A percentile compares a stretch with the other conserved stretches of the same genome.
Conservation (phyloP, 2,113 vertebrate genomes). For the Cairina moschata region DNA sequence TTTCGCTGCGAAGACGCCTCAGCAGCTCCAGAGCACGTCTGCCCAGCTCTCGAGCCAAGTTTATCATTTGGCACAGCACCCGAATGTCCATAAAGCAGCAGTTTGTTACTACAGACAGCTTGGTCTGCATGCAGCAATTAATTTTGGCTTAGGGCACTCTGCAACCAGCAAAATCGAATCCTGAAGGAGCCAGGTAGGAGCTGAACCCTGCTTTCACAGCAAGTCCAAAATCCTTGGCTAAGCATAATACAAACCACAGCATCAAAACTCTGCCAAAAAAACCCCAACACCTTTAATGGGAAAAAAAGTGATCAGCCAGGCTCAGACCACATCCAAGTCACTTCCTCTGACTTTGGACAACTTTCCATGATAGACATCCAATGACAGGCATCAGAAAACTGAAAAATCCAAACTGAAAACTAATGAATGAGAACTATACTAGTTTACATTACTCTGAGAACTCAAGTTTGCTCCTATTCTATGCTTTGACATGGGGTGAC, state of each 20-base stretch:
- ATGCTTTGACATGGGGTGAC: neutral
- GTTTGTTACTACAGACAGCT: neutral
- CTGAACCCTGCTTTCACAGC: neutral
- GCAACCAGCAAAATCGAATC: neutral
- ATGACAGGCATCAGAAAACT: neutral
- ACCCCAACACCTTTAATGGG: neutral
- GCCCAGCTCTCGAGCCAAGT: neutral
- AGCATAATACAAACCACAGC: neutral
- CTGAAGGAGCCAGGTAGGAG: neutral
- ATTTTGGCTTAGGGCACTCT: neutral
- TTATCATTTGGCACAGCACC: neutral
- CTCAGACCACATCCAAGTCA: neutral
- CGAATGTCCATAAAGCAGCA: neutral
- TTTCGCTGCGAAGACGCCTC: neutral
- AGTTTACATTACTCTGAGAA: neutral
- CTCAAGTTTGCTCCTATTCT: neutral
- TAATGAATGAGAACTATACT: neutral
- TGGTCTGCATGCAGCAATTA: neutral
- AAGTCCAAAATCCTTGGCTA: neutral
- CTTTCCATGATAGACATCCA: neutral
- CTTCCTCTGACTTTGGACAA: neutral
- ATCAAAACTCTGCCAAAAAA: neutral
- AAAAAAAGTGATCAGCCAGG: rapidly evolving
- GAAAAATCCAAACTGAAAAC: neutral
- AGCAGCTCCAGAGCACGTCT: neutral